Percentiles rank a stretch among this genome's conserved stretches.
Conservation (phyloP, 2,797 vertebrate genomes). For the Hylomyscus alleni region DNA sequence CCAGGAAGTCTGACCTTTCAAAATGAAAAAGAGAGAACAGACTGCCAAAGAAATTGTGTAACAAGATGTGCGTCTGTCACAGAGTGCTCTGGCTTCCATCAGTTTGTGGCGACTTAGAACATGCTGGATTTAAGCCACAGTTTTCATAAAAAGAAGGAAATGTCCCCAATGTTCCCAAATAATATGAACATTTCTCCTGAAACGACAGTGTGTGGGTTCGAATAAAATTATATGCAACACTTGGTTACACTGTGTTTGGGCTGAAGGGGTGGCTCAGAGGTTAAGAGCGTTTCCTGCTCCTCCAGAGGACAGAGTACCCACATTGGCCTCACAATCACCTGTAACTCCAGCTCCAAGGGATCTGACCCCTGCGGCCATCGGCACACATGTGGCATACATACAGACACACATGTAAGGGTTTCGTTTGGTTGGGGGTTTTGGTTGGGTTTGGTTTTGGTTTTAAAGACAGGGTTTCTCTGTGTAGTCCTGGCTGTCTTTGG, state of each 20-base stretch:
- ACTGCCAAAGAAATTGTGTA: conserved; percentile 57
- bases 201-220: background rate
- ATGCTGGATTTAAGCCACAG: conserved; percentile 1
- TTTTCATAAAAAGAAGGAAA: conserved; percentile 57
- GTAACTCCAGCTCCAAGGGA: background rate
- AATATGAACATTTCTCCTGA: background rate
- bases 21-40: conserved; percentile 65
- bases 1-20: conserved; percentile 76
- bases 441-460: background rate
- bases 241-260: background rate
- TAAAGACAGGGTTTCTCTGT: too few relatives aligned
- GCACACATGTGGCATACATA: background rate
- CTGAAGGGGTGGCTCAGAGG: background rate
- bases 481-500: too few relatives aligned
- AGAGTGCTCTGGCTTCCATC: conserved; percentile 74
- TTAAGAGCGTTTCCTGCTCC: background rate
- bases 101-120: conserved; percentile 25
- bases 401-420: background rate
- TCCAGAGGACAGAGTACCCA: background rate
- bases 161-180: conserved; percentile 35
- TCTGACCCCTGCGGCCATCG: background rate
- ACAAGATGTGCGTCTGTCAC: conserved; percentile 61
- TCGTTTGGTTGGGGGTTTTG: too few relatives aligned
- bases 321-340: background rate
- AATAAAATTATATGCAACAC: conserved; percentile 23